phyloP scores from a whole-genome alignment of 2,888 invertebrate species.

The Lepidochitona cinerea region DNA sequence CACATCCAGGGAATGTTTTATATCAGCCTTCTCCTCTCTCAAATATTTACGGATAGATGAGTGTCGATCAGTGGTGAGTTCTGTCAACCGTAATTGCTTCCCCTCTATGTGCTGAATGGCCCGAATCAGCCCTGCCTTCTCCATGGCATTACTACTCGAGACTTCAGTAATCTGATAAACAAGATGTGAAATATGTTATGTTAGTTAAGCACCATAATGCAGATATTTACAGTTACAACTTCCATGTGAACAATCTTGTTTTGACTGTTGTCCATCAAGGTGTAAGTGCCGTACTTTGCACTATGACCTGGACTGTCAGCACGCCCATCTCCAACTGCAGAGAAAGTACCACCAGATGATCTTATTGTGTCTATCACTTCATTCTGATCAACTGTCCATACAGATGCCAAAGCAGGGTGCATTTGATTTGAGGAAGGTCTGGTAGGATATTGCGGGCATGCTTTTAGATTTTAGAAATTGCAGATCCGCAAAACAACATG shows the following conservation, averaged over 20 bases:
- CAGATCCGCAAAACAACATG: background rate
- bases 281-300: background rate
- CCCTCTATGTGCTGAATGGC: background rate
- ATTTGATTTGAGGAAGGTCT: background rate
- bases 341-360: background rate
- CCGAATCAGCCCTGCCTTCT: background rate
- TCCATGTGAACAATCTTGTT: conserved; percentile 4
- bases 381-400: background rate
- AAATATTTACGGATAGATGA: background rate
- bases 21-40: background rate
- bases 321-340: background rate
- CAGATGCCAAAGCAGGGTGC: background rate
- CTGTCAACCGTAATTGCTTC: background rate
- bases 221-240: background rate
- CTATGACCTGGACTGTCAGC: conserved; percentile 8
- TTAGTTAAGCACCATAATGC: background rate
- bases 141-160: background rate
- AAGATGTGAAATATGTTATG: background rate
- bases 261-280: background rate
- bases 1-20: background rate
- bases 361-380: background rate
- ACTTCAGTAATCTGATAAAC: conserved; percentile 1
- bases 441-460: background rate
- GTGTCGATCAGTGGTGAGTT: background rate
- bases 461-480: background rate